A percentile compares a stretch with the other conserved stretches of the same genome.
Conservation (phyloP, 2,113 vertebrate genomes). For the Pungitius pungitius region DNA sequence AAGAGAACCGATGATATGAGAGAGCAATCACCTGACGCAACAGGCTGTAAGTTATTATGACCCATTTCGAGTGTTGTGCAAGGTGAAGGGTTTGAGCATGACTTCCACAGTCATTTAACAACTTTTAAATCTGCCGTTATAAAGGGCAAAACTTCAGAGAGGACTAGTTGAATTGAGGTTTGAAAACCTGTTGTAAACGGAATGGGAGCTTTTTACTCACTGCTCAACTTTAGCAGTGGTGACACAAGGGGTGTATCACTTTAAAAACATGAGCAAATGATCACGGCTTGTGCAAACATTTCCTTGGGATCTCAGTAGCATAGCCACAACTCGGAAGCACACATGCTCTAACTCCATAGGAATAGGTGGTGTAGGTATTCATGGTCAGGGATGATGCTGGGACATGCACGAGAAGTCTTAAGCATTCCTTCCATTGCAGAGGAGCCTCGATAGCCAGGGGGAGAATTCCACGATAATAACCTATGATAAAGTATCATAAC, state of each 20-base stretch:
- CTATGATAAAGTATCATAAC: conserved; percentile 45
- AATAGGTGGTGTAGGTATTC: conserved; percentile 21
- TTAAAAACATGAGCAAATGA: background rate
- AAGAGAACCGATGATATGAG: conserved; percentile 47
- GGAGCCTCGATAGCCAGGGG: conserved; percentile 57
- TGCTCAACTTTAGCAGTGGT: background rate
- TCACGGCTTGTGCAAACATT: background rate
- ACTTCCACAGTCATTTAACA: conserved; percentile 8
- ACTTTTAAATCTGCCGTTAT: conserved; percentile 1
- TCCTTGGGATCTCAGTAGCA: background rate
- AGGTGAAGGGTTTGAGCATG: conserved; percentile 13
- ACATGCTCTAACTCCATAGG: conserved; percentile 39
- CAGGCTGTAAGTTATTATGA: conserved; percentile 15
- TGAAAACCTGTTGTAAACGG: background rate
- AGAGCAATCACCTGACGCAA: conserved; percentile 49
- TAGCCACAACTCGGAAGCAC: conserved; percentile 29
- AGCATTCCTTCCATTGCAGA: conserved; percentile 73
- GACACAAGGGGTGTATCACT: conserved; percentile 5
- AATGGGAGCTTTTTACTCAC: background rate
- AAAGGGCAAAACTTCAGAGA: background rate
- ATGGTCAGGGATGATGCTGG: conserved; percentile 66
- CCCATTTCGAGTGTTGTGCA: background rate
- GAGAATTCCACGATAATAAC: conserved; percentile 74
- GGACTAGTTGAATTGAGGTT: background rate
- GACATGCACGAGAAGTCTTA: conserved; percentile 59